These are phyloP conservation scores for Scaptomyza cyrtandrae DNA, from an alignment of 2,888 invertebrate species.

Conservation along the genomic window DNA sequence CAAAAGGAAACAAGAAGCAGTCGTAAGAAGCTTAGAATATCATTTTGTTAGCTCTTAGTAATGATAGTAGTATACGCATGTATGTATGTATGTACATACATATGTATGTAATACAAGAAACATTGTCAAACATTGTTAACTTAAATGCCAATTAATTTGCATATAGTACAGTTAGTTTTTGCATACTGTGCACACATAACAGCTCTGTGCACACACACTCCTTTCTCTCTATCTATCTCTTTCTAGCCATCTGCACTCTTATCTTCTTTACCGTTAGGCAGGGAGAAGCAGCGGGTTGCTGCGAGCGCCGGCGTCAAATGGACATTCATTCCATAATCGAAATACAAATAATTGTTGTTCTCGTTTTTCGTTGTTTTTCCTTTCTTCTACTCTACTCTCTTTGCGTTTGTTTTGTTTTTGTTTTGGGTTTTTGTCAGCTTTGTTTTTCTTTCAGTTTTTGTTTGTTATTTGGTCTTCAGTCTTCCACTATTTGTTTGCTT, in stretches of 20 bases:
- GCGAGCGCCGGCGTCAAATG: constrained; percentile 24
- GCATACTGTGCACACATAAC: not conserved
- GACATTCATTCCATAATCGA: constrained; percentile 44
- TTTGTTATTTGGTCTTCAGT: constrained; percentile 17
- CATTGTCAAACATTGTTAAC: constrained; percentile 31
- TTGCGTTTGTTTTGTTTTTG: not conserved
- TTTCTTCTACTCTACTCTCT: not conserved
- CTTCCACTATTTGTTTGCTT: constrained; percentile 6
- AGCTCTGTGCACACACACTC: too few relatives aligned
- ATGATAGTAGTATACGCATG: constrained; percentile 3
- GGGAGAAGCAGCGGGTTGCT: not conserved
- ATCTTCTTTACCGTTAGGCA: not conserved
- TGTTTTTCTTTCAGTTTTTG: constrained; percentile 2
- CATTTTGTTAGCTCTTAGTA: constrained; percentile 35
- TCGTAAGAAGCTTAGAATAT: constrained; percentile 29
- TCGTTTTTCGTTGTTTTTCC: not conserved
- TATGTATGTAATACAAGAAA: constrained; percentile 4
- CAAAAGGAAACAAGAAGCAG: constrained; percentile 6
- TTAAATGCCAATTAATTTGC: constrained; percentile 29
- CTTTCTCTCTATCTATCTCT: not conserved
- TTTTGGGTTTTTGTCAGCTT: too few relatives aligned
- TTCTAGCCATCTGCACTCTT: not conserved
- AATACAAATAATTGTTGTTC: constrained; percentile 48
- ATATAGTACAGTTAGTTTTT: constrained; percentile 4
- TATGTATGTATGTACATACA: not conserved